These are phyloP conservation scores for Carassius carassius DNA, from an alignment of 2,113 vertebrate genomes.

Conservation along the genomic window DNA sequence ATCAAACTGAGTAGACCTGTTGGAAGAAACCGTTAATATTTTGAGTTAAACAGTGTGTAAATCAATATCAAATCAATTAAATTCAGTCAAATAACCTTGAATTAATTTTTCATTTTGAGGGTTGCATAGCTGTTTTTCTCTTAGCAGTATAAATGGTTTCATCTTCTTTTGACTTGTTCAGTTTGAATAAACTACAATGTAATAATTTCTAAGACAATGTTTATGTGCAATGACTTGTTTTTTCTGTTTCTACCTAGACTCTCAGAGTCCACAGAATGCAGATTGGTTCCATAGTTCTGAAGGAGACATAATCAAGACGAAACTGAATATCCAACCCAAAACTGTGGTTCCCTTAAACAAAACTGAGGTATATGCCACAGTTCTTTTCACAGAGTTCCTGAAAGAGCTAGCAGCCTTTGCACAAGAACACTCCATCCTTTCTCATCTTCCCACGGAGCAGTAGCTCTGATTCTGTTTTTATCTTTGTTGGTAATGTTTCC, in stretches of 20 bases:
- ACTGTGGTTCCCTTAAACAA: slow-evolving; percentile 75
- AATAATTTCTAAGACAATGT: no score
- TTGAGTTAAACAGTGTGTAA: no score
- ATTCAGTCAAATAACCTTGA: background rate
- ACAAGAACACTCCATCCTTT: slow-evolving; percentile 93
- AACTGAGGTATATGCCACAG: slow-evolving; percentile 86
- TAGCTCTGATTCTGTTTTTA: slow-evolving; percentile 57
- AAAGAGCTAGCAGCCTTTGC: slow-evolving; percentile 95
- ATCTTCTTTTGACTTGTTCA: background rate
- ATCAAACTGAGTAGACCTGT: no score
- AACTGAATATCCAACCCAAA: slow-evolving; percentile 72
- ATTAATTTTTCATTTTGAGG: background rate
- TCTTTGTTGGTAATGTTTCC: background rate
- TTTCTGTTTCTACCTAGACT: slow-evolving; percentile 58
- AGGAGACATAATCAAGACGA: slow-evolving; percentile 67
- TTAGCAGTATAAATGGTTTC: background rate
- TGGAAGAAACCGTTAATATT: no score
- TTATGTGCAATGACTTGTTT: background rate
- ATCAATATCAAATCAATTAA: no score
- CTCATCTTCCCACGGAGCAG: slow-evolving; percentile 83
- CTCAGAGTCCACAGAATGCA: slow-evolving; percentile 59
- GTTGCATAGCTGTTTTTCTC: background rate
- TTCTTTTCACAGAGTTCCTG: slow-evolving; percentile 94
- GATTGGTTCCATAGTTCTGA: slow-evolving; percentile 67
- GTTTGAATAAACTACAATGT: no score